Percentiles rank a stretch among this genome's conserved stretches.
Evolutionary conservation across 2,888 invertebrate species (phyloP).

Genomic region (Osedax frankpressi): DNA sequence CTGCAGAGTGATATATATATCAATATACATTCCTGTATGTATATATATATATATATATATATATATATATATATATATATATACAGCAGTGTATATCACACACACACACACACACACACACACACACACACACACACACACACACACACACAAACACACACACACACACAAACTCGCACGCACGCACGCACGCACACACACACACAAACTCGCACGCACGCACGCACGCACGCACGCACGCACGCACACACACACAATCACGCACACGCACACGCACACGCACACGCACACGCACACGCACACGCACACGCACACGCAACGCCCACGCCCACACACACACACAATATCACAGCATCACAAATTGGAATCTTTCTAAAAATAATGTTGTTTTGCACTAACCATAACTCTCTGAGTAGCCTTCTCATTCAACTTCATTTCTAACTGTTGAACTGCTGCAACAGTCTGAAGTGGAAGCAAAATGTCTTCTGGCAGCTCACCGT

Average conservation of each 20-base stretch:
- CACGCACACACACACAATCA: no score
- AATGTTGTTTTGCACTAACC: not conserved
- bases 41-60: no score
- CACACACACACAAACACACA: no score
- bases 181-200: no score
- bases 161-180: no score
- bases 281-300: not conserved
- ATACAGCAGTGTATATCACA: not conserved
- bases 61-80: no score
- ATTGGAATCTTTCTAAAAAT: not conserved
- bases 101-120: not conserved
- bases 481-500: not conserved
- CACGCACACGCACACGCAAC: not conserved
- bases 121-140: not conserved
- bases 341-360: not conserved
- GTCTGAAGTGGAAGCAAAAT: not conserved
- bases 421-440: not conserved
- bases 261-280: not conserved
- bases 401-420: slow-evolving; percentile 1
- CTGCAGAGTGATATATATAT: no score
- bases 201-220: not conserved
- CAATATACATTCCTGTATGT: no score
- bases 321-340: no score
- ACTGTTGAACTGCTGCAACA: not conserved
- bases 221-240: not conserved